A percentile compares a stretch with the other conserved stretches of the same genome.
phyloP scores from a whole-genome alignment of 2,888 invertebrate species.

The Polydrusus cervinus region DNA sequence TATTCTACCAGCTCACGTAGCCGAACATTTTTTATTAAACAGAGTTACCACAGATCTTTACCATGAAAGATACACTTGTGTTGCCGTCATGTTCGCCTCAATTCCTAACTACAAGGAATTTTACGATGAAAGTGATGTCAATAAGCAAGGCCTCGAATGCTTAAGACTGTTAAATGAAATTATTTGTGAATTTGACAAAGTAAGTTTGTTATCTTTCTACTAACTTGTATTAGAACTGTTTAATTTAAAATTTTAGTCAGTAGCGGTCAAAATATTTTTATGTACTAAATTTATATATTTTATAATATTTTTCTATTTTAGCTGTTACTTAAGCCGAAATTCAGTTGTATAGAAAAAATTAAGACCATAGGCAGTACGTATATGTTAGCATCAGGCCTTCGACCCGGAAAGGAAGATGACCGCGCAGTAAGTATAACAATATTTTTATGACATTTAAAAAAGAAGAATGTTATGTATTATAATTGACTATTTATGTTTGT shows the following conservation, averaged over 20 bases:
- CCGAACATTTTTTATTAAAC: slow-evolving; percentile 90
- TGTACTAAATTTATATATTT: not conserved
- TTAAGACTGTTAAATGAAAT: slow-evolving; percentile 95
- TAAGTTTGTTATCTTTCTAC: no score
- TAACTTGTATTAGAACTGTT: no score
- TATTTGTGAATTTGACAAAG: slow-evolving; percentile 98
- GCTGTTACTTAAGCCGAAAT: slow-evolving; percentile 94
- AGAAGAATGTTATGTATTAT: not conserved
- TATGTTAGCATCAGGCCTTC: slow-evolving; percentile 96
- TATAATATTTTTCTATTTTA: slow-evolving; percentile 68
- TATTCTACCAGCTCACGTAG: slow-evolving; percentile 96
- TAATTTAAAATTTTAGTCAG: no score
- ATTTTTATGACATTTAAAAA: no score
- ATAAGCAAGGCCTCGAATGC: slow-evolving; percentile 96
- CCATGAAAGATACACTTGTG: slow-evolving; percentile 93
- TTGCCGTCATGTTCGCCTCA: slow-evolving; percentile 98
- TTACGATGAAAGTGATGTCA: slow-evolving; percentile 97
- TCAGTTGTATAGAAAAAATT: slow-evolving; percentile 97
- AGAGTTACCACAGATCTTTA: slow-evolving; percentile 89
- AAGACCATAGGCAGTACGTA: slow-evolving; percentile 99
- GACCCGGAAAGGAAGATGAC: slow-evolving; percentile 89
- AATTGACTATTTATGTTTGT: no score
- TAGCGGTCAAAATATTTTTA: no score
- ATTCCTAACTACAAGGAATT: slow-evolving; percentile 99
- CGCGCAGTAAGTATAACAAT: slow-evolving; percentile 74